Percentiles rank a stretch among this genome's conserved stretches.
These are phyloP conservation scores for Entomyzon cyanotis DNA, from an alignment of 2,113 vertebrate genomes.

Conservation along the genomic window DNA sequence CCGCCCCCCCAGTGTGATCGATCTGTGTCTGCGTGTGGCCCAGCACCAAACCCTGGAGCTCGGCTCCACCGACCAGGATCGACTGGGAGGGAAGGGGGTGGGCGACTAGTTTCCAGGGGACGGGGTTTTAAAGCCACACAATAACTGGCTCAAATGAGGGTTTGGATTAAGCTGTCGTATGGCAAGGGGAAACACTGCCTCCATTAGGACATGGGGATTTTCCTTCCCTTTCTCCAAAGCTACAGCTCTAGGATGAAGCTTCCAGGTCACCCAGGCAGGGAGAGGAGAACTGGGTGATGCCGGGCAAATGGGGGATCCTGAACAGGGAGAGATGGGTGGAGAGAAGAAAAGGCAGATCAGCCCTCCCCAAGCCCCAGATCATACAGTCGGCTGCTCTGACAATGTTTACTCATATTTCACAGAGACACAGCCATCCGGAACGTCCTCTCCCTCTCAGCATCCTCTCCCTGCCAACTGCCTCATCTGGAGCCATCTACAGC, in stretches of 20 bases:
- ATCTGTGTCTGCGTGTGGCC: conserved; percentile 12
- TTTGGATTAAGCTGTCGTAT: conserved; percentile 2
- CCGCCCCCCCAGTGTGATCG: not conserved
- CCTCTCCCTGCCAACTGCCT: conserved; percentile 61
- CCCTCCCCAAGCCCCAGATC: not conserved
- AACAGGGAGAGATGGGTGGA: not conserved
- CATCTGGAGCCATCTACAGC: conserved; percentile 66
- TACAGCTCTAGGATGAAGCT: not conserved
- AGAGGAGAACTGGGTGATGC: not conserved
- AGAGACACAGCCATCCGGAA: conserved; percentile 65
- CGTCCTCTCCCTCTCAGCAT: not conserved
- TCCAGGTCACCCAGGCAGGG: not conserved
- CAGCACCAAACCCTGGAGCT: conserved; percentile 19
- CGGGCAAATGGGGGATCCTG: not conserved
- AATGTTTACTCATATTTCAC: conserved; percentile 66
- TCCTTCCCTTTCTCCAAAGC: not conserved
- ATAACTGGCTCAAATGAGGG: conserved; percentile 25
- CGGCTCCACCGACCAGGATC: not conserved
- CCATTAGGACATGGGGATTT: conserved; percentile 30
- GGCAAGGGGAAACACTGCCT: conserved; percentile 21
- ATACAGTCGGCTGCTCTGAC: conserved; percentile 40
- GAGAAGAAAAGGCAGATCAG: not conserved
- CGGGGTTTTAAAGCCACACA: not conserved
- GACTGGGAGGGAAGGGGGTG: not conserved
- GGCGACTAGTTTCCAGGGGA: not conserved